Conservation (phyloP, 2,113 vertebrate species). For the Urocynchramus pylzowi region DNA sequence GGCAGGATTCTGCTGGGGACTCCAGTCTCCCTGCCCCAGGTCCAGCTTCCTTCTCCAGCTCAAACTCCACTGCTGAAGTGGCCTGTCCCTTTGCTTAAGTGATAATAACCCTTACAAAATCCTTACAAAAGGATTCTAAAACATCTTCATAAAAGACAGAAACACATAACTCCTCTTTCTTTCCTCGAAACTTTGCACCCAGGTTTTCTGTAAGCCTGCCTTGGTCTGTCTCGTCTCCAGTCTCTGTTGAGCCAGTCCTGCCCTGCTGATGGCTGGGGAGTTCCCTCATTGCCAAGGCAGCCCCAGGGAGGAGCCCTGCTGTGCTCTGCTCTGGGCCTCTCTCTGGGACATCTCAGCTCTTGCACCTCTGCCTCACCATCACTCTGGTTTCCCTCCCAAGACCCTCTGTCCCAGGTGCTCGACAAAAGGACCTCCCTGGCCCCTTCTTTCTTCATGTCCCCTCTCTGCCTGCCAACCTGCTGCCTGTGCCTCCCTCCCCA, state of each 20-base stretch:
- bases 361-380: neutral
- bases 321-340: neutral
- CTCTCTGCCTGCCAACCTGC: neutral
- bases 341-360: fast-evolving
- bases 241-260: neutral
- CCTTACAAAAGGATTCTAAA: neutral
- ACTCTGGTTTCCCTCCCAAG: neutral
- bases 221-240: neutral
- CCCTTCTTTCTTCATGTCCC: neutral
- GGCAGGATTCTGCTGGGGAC: neutral
- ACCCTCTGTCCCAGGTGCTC: neutral
- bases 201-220: neutral
- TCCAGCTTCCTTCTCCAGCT: neutral
- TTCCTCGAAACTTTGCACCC: neutral
- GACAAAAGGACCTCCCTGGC: neutral
- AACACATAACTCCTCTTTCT: neutral
- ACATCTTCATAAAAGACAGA: neutral
- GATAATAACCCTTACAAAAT: neutral
- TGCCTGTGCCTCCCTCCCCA: neutral
- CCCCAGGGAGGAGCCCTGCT: neutral
- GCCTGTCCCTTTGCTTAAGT: neutral
- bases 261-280: neutral
- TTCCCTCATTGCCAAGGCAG: neutral
- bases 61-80: neutral
- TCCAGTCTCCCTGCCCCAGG: neutral